A percentile compares a stretch with the other conserved stretches of the same genome.
Evolutionary conservation across 2,797 vertebrate species (phyloP).

Genomic region (Enteromius argenteus): DNA sequence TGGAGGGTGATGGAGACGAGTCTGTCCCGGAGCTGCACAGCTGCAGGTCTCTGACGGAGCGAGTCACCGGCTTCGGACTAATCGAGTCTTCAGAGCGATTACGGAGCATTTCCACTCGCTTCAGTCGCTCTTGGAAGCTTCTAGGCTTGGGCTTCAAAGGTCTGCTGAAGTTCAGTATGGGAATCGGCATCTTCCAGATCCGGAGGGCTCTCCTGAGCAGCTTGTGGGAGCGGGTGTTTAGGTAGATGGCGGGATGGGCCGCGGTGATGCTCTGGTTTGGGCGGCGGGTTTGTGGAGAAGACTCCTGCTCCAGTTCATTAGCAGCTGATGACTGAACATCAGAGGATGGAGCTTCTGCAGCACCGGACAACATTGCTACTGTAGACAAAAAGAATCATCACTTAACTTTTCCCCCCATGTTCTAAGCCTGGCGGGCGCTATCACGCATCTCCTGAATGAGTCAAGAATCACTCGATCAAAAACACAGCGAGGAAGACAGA

Average conservation of each 20-base stretch:
- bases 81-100: background rate
- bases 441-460: too few species aligned
- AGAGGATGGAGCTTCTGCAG: background rate
- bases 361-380: background rate
- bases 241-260: background rate
- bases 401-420: too few species aligned
- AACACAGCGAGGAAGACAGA: too few species aligned
- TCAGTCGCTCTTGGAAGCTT: background rate
- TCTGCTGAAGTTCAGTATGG: background rate
- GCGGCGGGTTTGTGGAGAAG: background rate
- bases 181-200: conserved; percentile 15
- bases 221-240: background rate
- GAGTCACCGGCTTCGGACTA: background rate
- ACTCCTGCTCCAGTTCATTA: background rate
- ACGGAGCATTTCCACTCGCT: background rate
- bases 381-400: background rate
- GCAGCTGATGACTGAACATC: background rate
- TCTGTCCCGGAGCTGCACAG: conserved; percentile 49
- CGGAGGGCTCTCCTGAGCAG: background rate
- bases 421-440: too few species aligned
- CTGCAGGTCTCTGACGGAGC: conserved; percentile 37
- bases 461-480: too few species aligned
- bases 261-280: background rate
- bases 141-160: background rate
- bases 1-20: conserved; percentile 40